Conservation (phyloP, 1,140 invertebrate genomes). For the Camponotus vicinus region DNA sequence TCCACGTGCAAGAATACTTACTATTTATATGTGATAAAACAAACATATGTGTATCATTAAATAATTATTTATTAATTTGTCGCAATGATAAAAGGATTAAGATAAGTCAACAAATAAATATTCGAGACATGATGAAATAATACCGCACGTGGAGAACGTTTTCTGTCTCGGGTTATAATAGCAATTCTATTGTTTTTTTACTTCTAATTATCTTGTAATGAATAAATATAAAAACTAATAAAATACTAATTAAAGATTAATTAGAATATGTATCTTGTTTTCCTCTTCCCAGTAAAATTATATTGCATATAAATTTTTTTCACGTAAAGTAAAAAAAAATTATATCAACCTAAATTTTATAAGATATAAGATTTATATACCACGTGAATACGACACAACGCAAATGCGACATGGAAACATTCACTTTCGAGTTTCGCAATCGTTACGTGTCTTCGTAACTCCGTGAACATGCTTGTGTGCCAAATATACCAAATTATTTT, state of each 20-base stretch:
- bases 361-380: too few relatives aligned
- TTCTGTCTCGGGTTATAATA: not conserved
- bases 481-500: not conserved
- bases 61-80: not conserved
- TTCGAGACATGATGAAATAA: not conserved
- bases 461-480: not conserved
- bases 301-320: not conserved
- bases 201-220: not conserved
- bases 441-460: constrained; percentile 14
- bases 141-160: not conserved
- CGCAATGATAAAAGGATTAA: not conserved
- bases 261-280: not conserved
- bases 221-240: too few relatives aligned
- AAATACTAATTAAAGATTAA: not conserved
- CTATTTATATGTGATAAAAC: not conserved
- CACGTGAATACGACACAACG: not conserved
- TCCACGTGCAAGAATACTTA: not conserved
- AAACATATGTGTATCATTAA: not conserved
- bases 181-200: not conserved
- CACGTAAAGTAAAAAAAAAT: not conserved
- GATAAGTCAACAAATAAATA: not conserved
- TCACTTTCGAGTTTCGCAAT: constrained; percentile 43
- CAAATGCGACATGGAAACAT: not conserved
- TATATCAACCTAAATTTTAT: not conserved
- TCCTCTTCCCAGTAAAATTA: not conserved